Base-by-base conservation (phyloP, 1,140 invertebrate genomes). In the Eubasilissa regina region DNA sequence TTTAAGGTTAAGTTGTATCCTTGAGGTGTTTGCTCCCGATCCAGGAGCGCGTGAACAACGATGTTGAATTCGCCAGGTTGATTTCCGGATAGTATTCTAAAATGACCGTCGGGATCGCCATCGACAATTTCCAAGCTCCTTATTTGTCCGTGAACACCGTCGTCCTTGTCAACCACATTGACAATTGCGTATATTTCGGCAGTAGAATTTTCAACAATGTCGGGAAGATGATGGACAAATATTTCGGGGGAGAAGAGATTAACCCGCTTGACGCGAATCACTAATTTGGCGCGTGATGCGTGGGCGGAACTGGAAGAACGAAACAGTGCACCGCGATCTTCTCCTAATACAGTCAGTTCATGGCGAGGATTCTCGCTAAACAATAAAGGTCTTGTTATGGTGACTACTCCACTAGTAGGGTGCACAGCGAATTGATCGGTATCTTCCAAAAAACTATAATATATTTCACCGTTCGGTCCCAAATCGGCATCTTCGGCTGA, bases 381-480 rank as follows among this genome's bases (percentile, higher is more conserved):
- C 75, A 92, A 91, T 44, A 98, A 89, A 15, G 93, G 93, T 83
- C 95, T 92, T 1, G 96, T 96, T 8, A 98, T 90, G 3, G 95
- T 94, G 51, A 99, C 92, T 10, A 97, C 92, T 3, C 97, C 98
- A 12, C 93, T 96, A 43, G 97, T 96, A 11, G 97, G 97, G 89
- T 99, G 96, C 75, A 98, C 93, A 7, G 96, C 94, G 86, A 98
- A 98, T 80, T 94, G 92, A 81, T 96, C 93, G 7, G 94, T 96
- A 15, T 91, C 89, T 78, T 97, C 92, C n/a, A 92, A 89, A 83
- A 99, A 94, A 87, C 95, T 98, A 86, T 98, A 99, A 87, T 99
- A 99, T 83, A 99, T 97, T 89, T 99, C 96, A 1, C 97, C 96
- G 86, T 99, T 99, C 64, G 95, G 91, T 0, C 97, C 97, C 11